Percentiles rank a stretch among this genome's conserved stretches.
Evolutionary conservation across 2,888 invertebrate species (phyloP).

Genomic region (Esperia sulphurella): DNA sequence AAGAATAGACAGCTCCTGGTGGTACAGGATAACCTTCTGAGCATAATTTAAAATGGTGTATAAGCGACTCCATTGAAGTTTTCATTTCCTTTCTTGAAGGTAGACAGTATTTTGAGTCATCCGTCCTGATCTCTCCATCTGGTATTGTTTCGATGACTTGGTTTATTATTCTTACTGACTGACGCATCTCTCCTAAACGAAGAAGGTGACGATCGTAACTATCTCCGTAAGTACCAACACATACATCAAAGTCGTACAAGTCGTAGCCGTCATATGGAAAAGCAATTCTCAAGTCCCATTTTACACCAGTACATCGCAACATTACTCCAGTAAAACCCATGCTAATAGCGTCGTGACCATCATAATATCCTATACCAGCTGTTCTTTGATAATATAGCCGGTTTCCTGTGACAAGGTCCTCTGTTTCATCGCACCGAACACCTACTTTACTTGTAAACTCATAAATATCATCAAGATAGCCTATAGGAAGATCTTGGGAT

Average conservation of each 20-base stretch:
- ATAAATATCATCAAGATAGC: conserved; percentile 89
- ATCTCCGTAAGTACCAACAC: conserved; percentile 90
- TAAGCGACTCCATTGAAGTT: conserved; percentile 90
- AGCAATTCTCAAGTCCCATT: conserved; percentile 91
- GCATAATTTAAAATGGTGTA: conserved; percentile 94
- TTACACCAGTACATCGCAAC: conserved; percentile 89
- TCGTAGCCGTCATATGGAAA: conserved; percentile 93
- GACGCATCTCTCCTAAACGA: conserved; percentile 85
- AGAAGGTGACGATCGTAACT: conserved; percentile 89
- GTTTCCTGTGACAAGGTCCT: conserved; percentile 88
- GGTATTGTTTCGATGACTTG: conserved; percentile 93
- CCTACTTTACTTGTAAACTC: conserved; percentile 83
- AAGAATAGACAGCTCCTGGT: conserved; percentile 89
- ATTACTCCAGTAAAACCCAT: conserved; percentile 85
- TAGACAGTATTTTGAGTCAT: conserved; percentile 88
- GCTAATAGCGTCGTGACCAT: conserved; percentile 87
- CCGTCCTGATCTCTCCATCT: conserved; percentile 85
- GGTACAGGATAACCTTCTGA: conserved; percentile 91
- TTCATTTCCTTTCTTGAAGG: conserved; percentile 91
- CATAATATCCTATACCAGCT: conserved; percentile 85
- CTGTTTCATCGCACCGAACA: conserved; percentile 90
- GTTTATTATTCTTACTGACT: conserved; percentile 86
- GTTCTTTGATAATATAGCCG: conserved; percentile 83
- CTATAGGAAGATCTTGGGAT: conserved; percentile 74
- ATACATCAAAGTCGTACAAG: conserved; percentile 90